Evolutionary conservation across 2,797 vertebrate species (phyloP).

Genomic region (Lepilemur septentrionalis): DNA sequence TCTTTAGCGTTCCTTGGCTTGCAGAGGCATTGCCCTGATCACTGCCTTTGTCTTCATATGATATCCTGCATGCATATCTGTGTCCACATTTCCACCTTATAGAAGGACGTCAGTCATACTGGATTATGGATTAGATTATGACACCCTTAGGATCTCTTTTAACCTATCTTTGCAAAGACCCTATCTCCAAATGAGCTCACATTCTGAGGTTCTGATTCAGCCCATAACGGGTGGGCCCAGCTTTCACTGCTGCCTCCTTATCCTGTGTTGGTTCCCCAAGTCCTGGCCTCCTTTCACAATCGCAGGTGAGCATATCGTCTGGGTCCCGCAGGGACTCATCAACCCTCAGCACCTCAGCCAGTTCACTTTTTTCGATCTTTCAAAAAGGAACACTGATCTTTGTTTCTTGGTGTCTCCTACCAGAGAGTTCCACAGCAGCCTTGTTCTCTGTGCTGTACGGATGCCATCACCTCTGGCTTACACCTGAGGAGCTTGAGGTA

Average conservation of each 20-base stretch:
- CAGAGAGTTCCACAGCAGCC: not conserved
- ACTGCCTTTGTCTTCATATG: not conserved
- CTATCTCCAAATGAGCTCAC: not conserved
- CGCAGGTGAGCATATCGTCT: not conserved
- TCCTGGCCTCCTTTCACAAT: not conserved
- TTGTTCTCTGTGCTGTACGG: not conserved
- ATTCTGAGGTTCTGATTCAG: not conserved
- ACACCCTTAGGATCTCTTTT: not conserved
- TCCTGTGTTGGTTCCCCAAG: not conserved
- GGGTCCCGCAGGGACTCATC: not conserved
- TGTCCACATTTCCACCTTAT: not conserved
- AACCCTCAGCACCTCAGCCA: not conserved
- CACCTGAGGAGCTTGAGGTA: not conserved
- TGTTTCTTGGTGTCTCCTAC: not conserved
- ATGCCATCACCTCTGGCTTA: not conserved
- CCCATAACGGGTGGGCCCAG: not conserved
- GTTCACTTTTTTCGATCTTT: not conserved
- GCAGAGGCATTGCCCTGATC: not conserved
- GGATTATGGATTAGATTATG: not conserved
- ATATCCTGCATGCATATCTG: not conserved
- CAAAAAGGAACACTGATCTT: not conserved
- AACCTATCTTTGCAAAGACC: not conserved
- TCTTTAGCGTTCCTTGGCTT: not conserved
- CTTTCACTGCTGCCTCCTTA: not conserved
- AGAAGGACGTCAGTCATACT: not conserved